These are phyloP conservation scores for Keiferia lycopersicella DNA, from an alignment of 2,888 invertebrate genomes.

Conservation along the genomic window DNA sequence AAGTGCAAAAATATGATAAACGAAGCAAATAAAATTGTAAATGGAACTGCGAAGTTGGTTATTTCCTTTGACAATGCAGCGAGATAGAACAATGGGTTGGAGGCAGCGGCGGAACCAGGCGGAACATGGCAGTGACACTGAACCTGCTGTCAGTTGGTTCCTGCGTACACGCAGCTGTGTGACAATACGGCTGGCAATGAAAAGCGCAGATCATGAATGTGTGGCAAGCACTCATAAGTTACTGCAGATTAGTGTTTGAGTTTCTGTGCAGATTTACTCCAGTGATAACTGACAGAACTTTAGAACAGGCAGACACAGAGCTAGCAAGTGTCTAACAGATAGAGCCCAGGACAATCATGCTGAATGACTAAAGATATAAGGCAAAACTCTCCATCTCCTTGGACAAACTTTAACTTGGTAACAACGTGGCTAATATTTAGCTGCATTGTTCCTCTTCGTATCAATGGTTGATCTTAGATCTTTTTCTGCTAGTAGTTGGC, in stretches of 20 bases:
- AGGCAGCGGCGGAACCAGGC: slow-evolving; percentile 1
- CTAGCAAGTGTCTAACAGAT: too few relatives aligned
- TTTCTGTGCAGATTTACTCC: background rate
- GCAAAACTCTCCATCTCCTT: too few relatives aligned
- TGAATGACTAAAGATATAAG: too few relatives aligned
- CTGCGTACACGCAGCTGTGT: background rate
- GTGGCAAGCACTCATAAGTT: too few relatives aligned
- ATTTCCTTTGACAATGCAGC: slow-evolving; percentile 18
- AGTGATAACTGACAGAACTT: too few relatives aligned
- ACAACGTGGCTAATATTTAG: too few relatives aligned
- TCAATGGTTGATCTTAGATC: too few relatives aligned
- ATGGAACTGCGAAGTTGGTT: background rate
- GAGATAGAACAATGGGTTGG: slow-evolving; percentile 8
- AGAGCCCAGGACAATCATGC: too few relatives aligned
- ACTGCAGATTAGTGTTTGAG: background rate
- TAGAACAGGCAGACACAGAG: too few relatives aligned
- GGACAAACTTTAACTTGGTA: too few relatives aligned
- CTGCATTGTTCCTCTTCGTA: too few relatives aligned
- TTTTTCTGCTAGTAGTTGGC: too few relatives aligned
- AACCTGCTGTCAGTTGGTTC: background rate
- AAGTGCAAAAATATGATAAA: background rate
- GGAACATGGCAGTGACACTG: slow-evolving; percentile 20
- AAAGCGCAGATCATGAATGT: background rate
- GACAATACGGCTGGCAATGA: background rate
- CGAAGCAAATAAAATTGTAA: background rate